Evolutionary conservation across 2,113 vertebrate species (phyloP), one percentile per base, ranked within the genome.

Genomic region (Petromus typicus): DNA sequence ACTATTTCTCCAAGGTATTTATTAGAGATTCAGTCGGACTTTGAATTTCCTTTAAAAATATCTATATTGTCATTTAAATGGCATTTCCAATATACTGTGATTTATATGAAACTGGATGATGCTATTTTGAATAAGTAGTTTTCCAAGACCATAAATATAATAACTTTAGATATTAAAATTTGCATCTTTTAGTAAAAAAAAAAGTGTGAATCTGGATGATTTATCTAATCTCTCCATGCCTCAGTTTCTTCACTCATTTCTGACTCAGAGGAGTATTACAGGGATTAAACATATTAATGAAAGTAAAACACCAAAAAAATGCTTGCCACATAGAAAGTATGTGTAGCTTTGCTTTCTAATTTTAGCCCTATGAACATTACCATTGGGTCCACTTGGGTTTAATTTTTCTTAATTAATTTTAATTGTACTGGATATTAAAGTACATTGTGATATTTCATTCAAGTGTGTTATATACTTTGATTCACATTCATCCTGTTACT

Each of bases 11-110:
- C 57, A 86, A 92, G 18, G 27, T 66, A 66, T 92, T 85, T 92
- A 81, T 91, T 86, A 64, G 11, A 45, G 23, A 66, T 87, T 87
- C 48, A 82, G 16, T 8, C 59, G 43, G 71, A 92, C 54, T 83
- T 76, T 66, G 27, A 90, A 71, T 95, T 92, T 80, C 37, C 51
- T 76, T 89, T 27, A 59, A 92, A 78, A 61, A 34, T 61, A 20
- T 37, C 82, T 73, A 78, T 86, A 92, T 6, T 89, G n/a, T 92
- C 16, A 61, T 95, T 93, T 75, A 95, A 75, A 79, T 84, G 66
- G 80, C 23, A 89, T 43, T 91, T 94, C 3, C 17, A 89, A 57
- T 63, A 80, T 89, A 76, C 73, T 89, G 51, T 48, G 51, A 63
- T 92, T 92, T 82, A 56, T 37, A 86, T 78, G 66, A 86, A 86